Evolutionary conservation across 2,113 vertebrate species (phyloP), one percentile per base, ranked within the genome.

Genomic region (Lepus europaeus): DNA sequence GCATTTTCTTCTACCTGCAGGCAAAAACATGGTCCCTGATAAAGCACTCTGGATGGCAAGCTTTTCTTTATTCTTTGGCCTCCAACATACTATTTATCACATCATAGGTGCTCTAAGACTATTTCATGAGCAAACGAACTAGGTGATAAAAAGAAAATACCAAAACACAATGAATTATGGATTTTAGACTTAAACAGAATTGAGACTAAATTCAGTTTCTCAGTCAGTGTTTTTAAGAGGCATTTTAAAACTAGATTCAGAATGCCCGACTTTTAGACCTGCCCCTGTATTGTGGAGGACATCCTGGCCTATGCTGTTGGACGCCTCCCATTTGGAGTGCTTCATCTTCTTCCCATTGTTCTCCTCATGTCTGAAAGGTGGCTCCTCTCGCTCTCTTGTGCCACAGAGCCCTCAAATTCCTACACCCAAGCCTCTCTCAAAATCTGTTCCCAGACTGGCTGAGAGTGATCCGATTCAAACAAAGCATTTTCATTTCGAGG

Each of bases 161-260:
- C 49, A 81, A 23, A 5, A 39, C 70, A 63, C 17, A 83, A 79
- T 82, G n/a, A 93, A 84, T 29, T 19, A 45, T 59, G 59, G 51
- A 85, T 64, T 63, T 92, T 72, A 90, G 27, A n/a, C 29, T 23
- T 56, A n/a, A 91, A 51, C 53, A 93, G 81, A 87, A 83, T 6
- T 64, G 12, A 89, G 89, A 93, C 59, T 29, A 63, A 72, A 77
- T 83, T 53, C 36, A 31, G 33, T 86, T 95, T 59, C 95, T 82
- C 27, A 79, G 86, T 5, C 4, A 83, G 33, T 4, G 63, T 33
- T 88, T 89, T 82, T 88, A 2, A 53, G 93, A 92, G 53, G 0
- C 22, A 25, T 73, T 92, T 94, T 77, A 90, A 90, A 90, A 80
- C 56, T 78, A 5, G 63, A 86, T 89, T 83, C 76, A 92, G 36